Percentiles rank a stretch among this genome's conserved stretches.
Evolutionary conservation across 2,113 vertebrate species (phyloP).

Genomic region (Nyctereutes procyonoides): DNA sequence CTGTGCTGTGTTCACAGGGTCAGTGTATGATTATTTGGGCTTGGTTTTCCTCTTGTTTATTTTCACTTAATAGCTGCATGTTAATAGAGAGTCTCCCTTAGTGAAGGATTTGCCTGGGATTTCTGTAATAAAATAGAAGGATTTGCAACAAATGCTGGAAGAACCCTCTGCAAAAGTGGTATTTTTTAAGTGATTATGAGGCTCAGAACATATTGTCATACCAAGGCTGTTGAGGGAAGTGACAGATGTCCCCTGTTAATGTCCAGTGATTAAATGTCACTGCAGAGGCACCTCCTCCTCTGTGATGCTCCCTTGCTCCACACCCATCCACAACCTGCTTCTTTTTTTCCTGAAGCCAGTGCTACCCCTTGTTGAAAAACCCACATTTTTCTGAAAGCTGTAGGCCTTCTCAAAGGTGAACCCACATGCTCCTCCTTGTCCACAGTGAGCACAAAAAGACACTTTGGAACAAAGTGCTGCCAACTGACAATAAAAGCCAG

Average conservation of each 20-base stretch:
- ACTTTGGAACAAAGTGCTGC: neutral
- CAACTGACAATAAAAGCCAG: neutral
- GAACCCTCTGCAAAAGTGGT: slow-evolving; percentile 86
- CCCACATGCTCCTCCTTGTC: accelerated
- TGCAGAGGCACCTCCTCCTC: slow-evolving; percentile 85
- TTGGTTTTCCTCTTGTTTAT: slow-evolving; percentile 75
- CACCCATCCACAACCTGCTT: slow-evolving; percentile 85
- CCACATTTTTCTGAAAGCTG: neutral
- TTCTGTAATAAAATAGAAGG: slow-evolving; percentile 89
- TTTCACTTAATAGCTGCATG: slow-evolving; percentile 87
- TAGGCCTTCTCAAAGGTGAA: neutral
- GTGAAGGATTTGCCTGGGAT: slow-evolving; percentile 89
- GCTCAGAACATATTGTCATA: slow-evolving; percentile 86
- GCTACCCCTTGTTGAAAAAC: slow-evolving; percentile 65
- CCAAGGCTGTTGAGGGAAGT: slow-evolving; percentile 73
- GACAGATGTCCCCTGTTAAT: slow-evolving; percentile 92
- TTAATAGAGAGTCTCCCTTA: slow-evolving; percentile 87
- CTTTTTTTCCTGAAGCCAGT: slow-evolving; percentile 70
- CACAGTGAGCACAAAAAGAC: neutral
- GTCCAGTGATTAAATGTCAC: slow-evolving; percentile 90
- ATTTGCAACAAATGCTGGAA: slow-evolving; percentile 86
- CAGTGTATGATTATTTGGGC: slow-evolving; percentile 82
- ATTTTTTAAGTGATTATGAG: slow-evolving; percentile 89
- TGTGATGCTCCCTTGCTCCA: slow-evolving; percentile 70
- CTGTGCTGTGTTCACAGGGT: slow-evolving; percentile 73